Conservation (phyloP, 2,888 invertebrate species). For the Lasioglossum lativentre region DNA sequence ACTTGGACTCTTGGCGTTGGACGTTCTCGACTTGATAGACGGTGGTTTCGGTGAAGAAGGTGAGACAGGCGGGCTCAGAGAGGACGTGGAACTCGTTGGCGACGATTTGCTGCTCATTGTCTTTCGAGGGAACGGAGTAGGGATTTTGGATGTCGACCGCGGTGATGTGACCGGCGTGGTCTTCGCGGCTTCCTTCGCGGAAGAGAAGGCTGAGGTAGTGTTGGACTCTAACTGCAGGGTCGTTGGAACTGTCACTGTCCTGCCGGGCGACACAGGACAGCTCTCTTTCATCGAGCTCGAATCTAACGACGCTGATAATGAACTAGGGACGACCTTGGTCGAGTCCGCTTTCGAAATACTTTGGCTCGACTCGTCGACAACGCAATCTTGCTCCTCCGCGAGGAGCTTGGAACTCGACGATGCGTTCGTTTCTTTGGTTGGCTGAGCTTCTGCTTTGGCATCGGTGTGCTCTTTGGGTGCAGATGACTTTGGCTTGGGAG, state of each 20-base stretch:
- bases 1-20: constrained; percentile 57
- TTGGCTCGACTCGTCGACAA: constrained; percentile 31
- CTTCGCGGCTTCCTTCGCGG: constrained; percentile 51
- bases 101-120: constrained; percentile 65
- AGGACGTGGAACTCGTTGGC: constrained; percentile 61
- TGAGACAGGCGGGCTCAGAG: constrained; percentile 61
- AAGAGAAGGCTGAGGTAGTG: constrained; percentile 45
- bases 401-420: constrained; percentile 37
- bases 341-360: constrained; percentile 40
- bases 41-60: constrained; percentile 65
- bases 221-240: constrained; percentile 52
- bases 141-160: constrained; percentile 80
- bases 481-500: constrained; percentile 63
- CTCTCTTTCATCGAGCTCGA: constrained; percentile 30
- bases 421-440: constrained; percentile 41
- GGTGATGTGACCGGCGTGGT: constrained; percentile 66
- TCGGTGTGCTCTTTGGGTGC: constrained; percentile 50
- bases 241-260: constrained; percentile 41
- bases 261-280: constrained; percentile 35
- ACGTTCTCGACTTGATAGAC: constrained; percentile 60
- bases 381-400: constrained; percentile 43
- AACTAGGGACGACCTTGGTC: constrained; percentile 4
- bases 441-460: constrained; percentile 52
- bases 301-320: constrained; percentile 21
- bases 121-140: constrained; percentile 81